phyloP scores from a whole-genome alignment of 92 coral and sea anemone species.

The Phenganax stokvisi region DNA sequence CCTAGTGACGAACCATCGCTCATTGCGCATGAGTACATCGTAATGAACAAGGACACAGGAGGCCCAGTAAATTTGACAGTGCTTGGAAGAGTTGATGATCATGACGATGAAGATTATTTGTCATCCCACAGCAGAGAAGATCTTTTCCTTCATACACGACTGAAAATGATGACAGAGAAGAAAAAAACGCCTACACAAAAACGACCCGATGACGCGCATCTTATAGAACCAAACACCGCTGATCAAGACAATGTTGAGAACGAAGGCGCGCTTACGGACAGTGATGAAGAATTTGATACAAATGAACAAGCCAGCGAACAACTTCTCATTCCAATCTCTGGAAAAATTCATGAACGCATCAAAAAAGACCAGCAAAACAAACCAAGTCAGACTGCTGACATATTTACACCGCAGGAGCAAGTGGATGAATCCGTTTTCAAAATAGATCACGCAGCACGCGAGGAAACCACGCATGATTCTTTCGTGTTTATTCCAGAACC shows the following conservation, averaged over 20 bases:
- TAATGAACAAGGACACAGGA: slow-evolving; percentile 37
- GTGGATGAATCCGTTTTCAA: not conserved
- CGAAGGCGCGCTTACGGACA: slow-evolving; percentile 31
- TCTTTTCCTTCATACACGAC: slow-evolving; percentile 27
- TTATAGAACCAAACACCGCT: slow-evolving; percentile 10
- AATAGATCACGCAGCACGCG: not conserved
- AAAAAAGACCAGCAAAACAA: slow-evolving; percentile 9
- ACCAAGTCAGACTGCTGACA: not conserved
- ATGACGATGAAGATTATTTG: slow-evolving; percentile 13
- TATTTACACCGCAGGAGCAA: not conserved
- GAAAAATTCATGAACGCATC: not conserved
- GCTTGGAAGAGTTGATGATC: slow-evolving; percentile 30
- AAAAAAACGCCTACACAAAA: not conserved
- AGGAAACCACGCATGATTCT: not conserved
- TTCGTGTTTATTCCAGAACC: slow-evolving; percentile 14
- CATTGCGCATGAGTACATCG: slow-evolving; percentile 26
- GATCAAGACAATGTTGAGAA: slow-evolving; percentile 33
- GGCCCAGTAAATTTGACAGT: slow-evolving; percentile 35
- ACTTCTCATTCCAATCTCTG: slow-evolving; percentile 31
- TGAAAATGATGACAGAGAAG: slow-evolving; percentile 34
- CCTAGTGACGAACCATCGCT: slow-evolving; percentile 3
- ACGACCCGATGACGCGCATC: not conserved
- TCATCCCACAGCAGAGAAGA: slow-evolving; percentile 30
- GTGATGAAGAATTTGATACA: slow-evolving; percentile 21
- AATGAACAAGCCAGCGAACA: slow-evolving; percentile 13